phyloP scores from a whole-genome alignment of 2,113 vertebrate species.

The Python bivittatus region DNA sequence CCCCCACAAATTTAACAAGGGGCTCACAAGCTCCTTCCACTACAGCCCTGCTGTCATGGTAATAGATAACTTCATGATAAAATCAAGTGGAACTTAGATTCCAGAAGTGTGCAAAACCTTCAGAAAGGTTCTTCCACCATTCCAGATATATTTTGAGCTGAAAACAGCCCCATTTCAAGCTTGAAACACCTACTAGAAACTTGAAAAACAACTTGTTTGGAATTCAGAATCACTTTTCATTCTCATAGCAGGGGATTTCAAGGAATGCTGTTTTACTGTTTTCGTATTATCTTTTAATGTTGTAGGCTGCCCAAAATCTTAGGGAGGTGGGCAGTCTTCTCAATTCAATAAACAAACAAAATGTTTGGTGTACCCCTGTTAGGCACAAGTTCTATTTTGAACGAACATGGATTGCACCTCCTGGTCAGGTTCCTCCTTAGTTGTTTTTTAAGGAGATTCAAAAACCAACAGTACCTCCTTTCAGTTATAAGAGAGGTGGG shows the following conservation, averaged over 20 bases:
- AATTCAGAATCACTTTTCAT: not conserved
- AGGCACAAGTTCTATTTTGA: not conserved
- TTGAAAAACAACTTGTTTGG: not conserved
- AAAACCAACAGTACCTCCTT: not conserved
- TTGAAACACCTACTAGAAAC: not conserved
- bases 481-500: not conserved
- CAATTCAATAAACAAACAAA: not conserved
- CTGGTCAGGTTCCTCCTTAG: not conserved
- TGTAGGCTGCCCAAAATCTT: not conserved
- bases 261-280: not conserved
- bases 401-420: not conserved
- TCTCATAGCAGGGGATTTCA: not conserved
- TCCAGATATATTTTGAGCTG: not conserved
- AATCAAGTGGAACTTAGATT: not conserved
- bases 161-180: not conserved
- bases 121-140: not conserved
- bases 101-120: not conserved
- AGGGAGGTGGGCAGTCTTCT: not conserved
- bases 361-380: not conserved
- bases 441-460: not conserved
- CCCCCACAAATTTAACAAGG: not conserved
- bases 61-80: not conserved
- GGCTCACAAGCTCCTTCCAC: not conserved
- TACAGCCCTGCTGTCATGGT: not conserved
- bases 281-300: not conserved